These are phyloP conservation scores for Trinectes maculatus DNA, from an alignment of 2,113 vertebrate genomes.

Conservation along the genomic window DNA sequence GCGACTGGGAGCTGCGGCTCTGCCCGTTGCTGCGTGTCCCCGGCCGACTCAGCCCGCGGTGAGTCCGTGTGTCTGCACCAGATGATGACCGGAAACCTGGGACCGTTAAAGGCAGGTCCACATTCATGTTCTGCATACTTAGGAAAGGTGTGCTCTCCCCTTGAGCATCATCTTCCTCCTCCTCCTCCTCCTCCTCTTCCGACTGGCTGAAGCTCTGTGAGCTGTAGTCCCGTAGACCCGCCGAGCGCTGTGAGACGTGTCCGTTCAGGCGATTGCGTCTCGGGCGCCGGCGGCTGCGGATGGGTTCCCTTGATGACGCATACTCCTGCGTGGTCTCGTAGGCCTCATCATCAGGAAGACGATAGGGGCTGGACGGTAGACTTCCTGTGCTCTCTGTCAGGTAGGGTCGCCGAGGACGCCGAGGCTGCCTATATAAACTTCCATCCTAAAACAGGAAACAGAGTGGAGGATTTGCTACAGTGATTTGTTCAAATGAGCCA, in stretches of 20 bases:
- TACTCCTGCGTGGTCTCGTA: constrained; percentile 99
- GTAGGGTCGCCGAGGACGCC: constrained; percentile 82
- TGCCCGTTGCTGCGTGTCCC: constrained; percentile 84
- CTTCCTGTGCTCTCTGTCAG: constrained; percentile 93
- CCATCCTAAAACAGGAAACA: constrained; percentile 78
- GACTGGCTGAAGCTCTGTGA: constrained; percentile 93
- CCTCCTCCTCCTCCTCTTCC: constrained; percentile 86
- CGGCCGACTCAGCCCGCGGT: constrained; percentile 86
- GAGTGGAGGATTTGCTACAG: background rate
- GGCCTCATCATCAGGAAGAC: constrained; percentile 92
- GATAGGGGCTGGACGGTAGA: constrained; percentile 94
- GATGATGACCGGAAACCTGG: constrained; percentile 85
- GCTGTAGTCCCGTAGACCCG: constrained; percentile 89
- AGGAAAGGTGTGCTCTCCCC: constrained; percentile 97
- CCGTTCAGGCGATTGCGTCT: constrained; percentile 93
- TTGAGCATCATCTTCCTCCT: constrained; percentile 79
- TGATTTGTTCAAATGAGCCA: too few species aligned
- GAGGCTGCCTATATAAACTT: constrained; percentile 88
- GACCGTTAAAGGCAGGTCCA: constrained; percentile 76
- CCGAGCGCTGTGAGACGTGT: constrained; percentile 88
- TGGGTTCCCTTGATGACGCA: constrained; percentile 87
- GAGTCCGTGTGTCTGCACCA: constrained; percentile 90
- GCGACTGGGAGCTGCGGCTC: constrained; percentile 83
- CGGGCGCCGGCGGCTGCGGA: constrained; percentile 85
- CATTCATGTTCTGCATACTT: constrained; percentile 91